phyloP scores from a whole-genome alignment of 2,888 invertebrate genomes.

The Acanthopleura granulata region DNA sequence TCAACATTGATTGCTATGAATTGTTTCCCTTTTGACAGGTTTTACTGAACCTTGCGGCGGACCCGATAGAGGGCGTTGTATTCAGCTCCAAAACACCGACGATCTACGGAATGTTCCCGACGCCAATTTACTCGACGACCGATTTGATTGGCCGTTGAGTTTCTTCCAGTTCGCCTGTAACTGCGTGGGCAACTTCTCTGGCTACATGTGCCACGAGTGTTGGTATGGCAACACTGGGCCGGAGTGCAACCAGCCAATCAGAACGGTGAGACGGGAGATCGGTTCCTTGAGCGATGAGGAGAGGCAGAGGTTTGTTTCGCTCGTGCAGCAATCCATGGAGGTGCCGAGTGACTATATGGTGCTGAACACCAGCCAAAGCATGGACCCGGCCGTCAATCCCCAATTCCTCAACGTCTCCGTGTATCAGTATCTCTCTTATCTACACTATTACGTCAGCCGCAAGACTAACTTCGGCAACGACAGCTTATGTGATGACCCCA shows the following conservation, averaged over 20 bases:
- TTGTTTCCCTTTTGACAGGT: constrained; percentile 4
- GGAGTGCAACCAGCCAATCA: neutral
- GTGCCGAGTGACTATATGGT: constrained; percentile 21
- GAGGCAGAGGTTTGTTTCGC: neutral
- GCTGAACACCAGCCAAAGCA: constrained; percentile 21
- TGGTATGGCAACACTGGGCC: constrained; percentile 8
- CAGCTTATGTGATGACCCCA: neutral
- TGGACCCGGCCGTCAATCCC: neutral
- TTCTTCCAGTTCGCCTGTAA: constrained; percentile 4
- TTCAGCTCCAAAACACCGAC: neutral
- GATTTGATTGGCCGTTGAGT: constrained; percentile 15
- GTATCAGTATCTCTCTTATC: constrained; percentile 19
- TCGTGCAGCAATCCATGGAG: neutral
- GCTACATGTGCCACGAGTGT: constrained; percentile 19
- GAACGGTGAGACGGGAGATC: constrained; percentile 17
- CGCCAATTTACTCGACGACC: neutral
- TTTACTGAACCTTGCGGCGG: constrained; percentile 6
- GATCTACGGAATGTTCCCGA: neutral
- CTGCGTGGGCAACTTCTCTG: constrained; percentile 10
- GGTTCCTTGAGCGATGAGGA: neutral
- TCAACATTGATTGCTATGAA: neutral
- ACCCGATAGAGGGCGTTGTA: constrained; percentile 11
- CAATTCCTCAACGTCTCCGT: constrained; percentile 22
- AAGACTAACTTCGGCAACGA: constrained; percentile 17
- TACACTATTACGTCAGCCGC: constrained; percentile 22